phyloP scores from a whole-genome alignment of 2,888 invertebrate genomes.

The Limnephilus rhombicus region DNA sequence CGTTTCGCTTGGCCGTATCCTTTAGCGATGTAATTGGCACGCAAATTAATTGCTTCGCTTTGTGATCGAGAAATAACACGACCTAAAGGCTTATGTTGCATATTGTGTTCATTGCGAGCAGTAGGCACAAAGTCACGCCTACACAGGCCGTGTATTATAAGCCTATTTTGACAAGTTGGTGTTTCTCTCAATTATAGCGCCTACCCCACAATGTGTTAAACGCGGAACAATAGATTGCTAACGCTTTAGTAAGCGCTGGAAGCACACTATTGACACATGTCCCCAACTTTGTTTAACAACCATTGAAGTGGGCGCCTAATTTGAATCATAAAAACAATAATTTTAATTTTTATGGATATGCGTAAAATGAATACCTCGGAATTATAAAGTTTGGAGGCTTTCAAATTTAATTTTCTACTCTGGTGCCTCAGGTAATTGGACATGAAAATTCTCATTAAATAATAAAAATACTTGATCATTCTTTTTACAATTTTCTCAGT shows the following conservation, averaged over 20 bases:
- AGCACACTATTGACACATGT: neutral
- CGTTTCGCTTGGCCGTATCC: slow-evolving; percentile 48
- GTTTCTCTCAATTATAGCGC: neutral
- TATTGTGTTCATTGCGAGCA: neutral
- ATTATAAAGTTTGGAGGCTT: neutral
- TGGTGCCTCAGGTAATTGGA: neutral
- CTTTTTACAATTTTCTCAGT: slow-evolving; percentile 22
- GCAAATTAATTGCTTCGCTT: slow-evolving; percentile 51
- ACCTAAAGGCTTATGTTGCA: slow-evolving; percentile 29
- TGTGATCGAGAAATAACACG: slow-evolving; percentile 41
- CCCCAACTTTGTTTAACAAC: neutral
- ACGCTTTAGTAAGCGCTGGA: neutral
- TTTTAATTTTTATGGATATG: neutral
- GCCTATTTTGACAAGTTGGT: neutral
- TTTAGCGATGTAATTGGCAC: slow-evolving; percentile 44
- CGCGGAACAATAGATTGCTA: neutral
- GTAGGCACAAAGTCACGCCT: slow-evolving; percentile 7
- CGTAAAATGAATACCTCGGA: neutral
- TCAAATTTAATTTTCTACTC: neutral
- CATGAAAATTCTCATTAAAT: neutral
- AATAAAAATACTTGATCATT: slow-evolving; percentile 34
- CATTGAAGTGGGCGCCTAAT: neutral
- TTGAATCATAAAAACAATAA: neutral
- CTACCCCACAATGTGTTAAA: neutral
- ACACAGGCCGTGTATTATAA: neutral